phyloP scores from a whole-genome alignment of 2,797 vertebrate species.

The Delichon dasypus region DNA sequence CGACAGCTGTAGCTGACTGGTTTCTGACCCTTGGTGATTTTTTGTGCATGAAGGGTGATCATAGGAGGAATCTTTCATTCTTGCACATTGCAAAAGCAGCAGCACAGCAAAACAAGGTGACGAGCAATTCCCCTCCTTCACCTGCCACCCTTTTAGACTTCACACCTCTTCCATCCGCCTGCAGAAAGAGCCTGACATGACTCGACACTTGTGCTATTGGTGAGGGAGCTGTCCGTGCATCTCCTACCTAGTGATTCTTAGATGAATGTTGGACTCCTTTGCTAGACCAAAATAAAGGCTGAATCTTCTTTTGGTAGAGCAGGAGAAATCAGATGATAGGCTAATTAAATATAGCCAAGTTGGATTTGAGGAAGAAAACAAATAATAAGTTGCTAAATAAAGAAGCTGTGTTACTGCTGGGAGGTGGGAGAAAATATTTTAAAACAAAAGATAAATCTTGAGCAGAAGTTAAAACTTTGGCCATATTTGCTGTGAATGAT shows the following conservation, averaged over 20 bases:
- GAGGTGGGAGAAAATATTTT: background rate
- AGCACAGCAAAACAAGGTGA: background rate
- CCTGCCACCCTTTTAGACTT: background rate
- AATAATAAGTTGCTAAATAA: background rate
- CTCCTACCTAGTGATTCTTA: rapidly evolving
- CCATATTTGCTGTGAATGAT: background rate
- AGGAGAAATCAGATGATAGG: background rate
- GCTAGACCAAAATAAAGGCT: background rate
- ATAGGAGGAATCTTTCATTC: background rate
- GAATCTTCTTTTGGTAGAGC: background rate
- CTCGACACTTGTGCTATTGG: background rate
- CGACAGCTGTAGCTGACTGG: background rate
- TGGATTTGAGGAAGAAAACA: background rate
- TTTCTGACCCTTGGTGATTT: background rate
- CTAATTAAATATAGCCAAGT: background rate
- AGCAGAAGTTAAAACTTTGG: background rate
- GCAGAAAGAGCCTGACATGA: background rate
- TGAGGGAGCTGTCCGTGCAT: background rate
- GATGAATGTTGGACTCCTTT: background rate
- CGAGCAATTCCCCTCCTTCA: background rate
- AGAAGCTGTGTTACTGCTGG: background rate
- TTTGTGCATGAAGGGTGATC: background rate
- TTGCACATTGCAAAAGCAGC: background rate
- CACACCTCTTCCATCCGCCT: background rate
- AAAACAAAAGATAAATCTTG: background rate